Evolutionary conservation across 1,140 invertebrate genomes (phyloP).

Genomic region (Goniozus legneri): DNA sequence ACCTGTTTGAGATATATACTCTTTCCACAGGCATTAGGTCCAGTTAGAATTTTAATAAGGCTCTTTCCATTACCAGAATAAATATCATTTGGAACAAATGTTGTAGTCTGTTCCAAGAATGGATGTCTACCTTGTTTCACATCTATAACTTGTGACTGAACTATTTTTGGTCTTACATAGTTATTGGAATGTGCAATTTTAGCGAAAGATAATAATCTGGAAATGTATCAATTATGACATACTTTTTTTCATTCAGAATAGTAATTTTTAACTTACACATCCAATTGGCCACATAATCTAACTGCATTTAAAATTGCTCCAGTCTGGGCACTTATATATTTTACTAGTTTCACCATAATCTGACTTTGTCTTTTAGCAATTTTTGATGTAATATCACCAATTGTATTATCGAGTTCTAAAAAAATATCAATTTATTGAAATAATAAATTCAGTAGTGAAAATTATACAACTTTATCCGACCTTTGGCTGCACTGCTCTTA

Average conservation of each 20-base stretch:
- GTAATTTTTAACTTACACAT: conserved; percentile 61
- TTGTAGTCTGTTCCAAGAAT: conserved; percentile 65
- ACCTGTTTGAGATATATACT: conserved; percentile 87
- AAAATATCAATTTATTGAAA: conserved; percentile 11
- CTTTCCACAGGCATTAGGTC: conserved; percentile 90
- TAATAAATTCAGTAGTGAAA: conserved; percentile 2
- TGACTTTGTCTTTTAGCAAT: conserved; percentile 73
- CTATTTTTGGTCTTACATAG: conserved; percentile 67
- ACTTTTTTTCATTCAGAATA: background rate
- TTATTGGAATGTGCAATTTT: conserved; percentile 67
- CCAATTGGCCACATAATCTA: conserved; percentile 66
- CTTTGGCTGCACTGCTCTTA: conserved; percentile 70
- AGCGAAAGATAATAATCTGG: conserved; percentile 71
- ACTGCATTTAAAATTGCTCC: conserved; percentile 61
- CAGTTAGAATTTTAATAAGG: conserved; percentile 77
- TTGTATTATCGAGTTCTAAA: conserved; percentile 71
- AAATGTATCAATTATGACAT: no score
- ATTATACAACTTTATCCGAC: conserved; percentile 49
- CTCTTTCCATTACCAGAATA: conserved; percentile 55
- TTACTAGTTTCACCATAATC: conserved; percentile 69
- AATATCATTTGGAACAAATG: conserved; percentile 74
- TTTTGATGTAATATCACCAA: conserved; percentile 73
- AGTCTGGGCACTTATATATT: conserved; percentile 63
- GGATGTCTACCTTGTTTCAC: conserved; percentile 77
- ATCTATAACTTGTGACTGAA: conserved; percentile 59